Conservation (phyloP, 2,797 vertebrate species). For the Cygnus olor region DNA sequence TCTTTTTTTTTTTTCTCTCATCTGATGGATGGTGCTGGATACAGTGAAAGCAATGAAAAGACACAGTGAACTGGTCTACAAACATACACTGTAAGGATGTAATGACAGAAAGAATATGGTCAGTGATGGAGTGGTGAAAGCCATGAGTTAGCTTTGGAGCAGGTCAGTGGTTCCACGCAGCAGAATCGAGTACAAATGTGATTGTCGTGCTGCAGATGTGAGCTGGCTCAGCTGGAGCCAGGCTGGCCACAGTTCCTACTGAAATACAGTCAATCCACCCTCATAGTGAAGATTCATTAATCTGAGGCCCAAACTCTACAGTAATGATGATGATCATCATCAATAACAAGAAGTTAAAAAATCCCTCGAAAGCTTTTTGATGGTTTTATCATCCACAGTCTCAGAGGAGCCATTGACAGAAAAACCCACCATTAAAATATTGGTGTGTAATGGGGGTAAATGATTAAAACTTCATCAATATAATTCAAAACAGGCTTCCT, state of each 20-base stretch:
- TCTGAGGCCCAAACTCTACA: background rate
- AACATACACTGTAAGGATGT: background rate
- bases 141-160: background rate
- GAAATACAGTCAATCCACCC: background rate
- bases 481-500: background rate
- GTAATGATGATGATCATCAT: background rate
- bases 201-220: background rate
- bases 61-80: background rate
- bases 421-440: background rate
- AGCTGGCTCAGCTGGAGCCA: background rate
- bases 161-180: background rate
- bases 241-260: background rate
- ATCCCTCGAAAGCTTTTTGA: background rate
- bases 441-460: background rate
- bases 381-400: background rate
- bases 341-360: background rate
- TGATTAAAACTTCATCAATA: background rate
- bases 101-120: background rate
- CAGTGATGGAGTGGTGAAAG: background rate
- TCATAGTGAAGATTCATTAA: background rate
- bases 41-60: constrained; percentile 10
- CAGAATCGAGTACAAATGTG: background rate
- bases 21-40: background rate
- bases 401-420: background rate
- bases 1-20: background rate